phyloP scores from a whole-genome alignment of 2,888 invertebrate species.

The Watsonalla binaria region DNA sequence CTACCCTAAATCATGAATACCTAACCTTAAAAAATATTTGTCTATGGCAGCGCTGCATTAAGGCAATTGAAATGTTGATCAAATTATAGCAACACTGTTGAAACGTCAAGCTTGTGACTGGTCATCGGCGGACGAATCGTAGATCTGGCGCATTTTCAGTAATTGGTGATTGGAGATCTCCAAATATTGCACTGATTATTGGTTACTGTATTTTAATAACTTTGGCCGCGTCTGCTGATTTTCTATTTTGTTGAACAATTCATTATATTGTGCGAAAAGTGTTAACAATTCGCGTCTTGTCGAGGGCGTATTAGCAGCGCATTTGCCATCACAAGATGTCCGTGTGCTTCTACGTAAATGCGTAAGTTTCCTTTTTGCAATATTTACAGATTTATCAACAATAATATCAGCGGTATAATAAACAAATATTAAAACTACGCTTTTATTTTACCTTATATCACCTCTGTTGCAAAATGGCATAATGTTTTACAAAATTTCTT shows the following conservation, averaged over 20 bases:
- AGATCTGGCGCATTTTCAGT: conserved; percentile 74
- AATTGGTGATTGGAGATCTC: conserved; percentile 79
- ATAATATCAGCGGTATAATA: not conserved
- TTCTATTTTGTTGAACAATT: conserved; percentile 35
- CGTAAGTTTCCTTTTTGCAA: conserved; percentile 78
- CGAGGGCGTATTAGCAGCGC: conserved; percentile 36
- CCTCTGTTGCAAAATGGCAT: too few species aligned
- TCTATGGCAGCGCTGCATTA: too few species aligned
- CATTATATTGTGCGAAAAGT: conserved; percentile 33
- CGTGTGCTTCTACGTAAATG: conserved; percentile 83
- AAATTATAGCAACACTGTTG: conserved; percentile 36
- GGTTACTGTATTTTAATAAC: conserved; percentile 68
- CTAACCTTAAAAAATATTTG: too few species aligned
- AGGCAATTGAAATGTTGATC: not conserved
- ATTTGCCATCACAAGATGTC: conserved; percentile 77
- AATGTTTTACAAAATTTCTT: too few species aligned
- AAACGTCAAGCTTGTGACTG: conserved; percentile 77
- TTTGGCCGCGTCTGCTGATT: conserved; percentile 60
- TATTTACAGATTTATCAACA: conserved; percentile 4
- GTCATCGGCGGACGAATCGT: conserved; percentile 78
- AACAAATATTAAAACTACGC: not conserved
- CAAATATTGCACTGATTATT: conserved; percentile 75
- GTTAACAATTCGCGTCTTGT: conserved; percentile 25
- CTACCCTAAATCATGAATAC: too few species aligned
- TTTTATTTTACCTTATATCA: too few species aligned